A percentile compares a stretch with the other conserved stretches of the same genome.
Conservation (phyloP, 2,888 invertebrate species). For the Phyto melanocephala region DNA sequence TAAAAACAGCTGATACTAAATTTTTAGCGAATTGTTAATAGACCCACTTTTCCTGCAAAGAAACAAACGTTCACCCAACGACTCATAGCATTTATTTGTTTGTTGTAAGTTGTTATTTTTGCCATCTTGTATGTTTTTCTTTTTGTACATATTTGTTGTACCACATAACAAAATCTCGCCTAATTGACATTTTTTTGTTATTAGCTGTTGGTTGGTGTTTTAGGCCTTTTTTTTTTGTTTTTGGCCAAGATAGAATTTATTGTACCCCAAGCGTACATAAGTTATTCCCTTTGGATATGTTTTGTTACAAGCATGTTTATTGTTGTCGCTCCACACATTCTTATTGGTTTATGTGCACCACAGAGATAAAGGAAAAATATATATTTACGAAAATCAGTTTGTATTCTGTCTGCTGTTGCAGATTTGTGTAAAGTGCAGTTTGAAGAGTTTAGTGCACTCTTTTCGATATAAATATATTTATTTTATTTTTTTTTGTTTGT, state of each 20-base stretch:
- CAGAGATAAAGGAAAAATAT: not conserved
- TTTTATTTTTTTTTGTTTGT: slow-evolving; percentile 21
- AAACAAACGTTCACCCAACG: not conserved
- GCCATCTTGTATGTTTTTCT: not conserved
- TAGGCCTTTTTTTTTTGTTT: not conserved
- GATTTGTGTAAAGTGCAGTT: slow-evolving; percentile 61
- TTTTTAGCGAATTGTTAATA: not conserved
- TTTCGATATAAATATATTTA: slow-evolving; percentile 32
- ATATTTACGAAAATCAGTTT: slow-evolving; percentile 25
- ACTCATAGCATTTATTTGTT: slow-evolving; percentile 34
- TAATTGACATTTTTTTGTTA: slow-evolving; percentile 77
- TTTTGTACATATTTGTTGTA: too few relatives aligned
- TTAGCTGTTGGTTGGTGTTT: slow-evolving; percentile 37
- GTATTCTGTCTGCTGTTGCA: slow-evolving; percentile 22
- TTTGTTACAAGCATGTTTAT: slow-evolving; percentile 67
- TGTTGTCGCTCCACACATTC: slow-evolving; percentile 3
- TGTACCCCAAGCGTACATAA: slow-evolving; percentile 78
- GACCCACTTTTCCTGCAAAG: not conserved
- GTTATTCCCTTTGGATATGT: slow-evolving; percentile 79
- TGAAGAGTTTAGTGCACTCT: slow-evolving; percentile 59
- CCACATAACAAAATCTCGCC: slow-evolving; percentile 70
- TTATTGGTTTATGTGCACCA: slow-evolving; percentile 24
- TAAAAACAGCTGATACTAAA: too few relatives aligned
- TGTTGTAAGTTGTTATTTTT: slow-evolving; percentile 40
- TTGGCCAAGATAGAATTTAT: slow-evolving; percentile 74